Evolutionary conservation across 2,113 vertebrate genomes (phyloP).

Genomic region (Balaeniceps rex): DNA sequence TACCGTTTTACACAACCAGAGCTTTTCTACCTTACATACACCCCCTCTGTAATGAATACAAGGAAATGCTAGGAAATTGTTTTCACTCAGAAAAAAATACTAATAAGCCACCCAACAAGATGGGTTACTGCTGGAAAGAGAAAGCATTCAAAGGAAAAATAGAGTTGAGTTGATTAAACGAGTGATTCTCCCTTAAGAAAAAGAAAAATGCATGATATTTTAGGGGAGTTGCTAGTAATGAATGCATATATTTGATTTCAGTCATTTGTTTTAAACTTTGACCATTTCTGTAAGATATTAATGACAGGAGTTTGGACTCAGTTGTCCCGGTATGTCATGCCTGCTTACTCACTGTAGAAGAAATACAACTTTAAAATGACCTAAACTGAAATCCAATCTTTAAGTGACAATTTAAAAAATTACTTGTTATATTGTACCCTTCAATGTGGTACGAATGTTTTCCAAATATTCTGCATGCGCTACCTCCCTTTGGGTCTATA

Average conservation of each 20-base stretch:
- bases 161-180: background rate
- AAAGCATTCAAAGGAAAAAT: background rate
- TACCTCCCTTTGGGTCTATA: accelerated
- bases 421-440: background rate
- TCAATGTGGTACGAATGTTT: background rate
- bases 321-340: background rate
- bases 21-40: background rate
- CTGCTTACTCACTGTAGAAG: background rate
- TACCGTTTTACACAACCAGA: background rate
- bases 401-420: background rate
- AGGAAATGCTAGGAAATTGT: background rate
- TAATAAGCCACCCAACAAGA: background rate
- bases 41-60: background rate
- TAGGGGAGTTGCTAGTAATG: background rate
- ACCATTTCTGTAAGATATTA: background rate
- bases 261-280: background rate
- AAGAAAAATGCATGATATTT: background rate
- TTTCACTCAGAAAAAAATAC: background rate
- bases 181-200: conserved; percentile 17
- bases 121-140: background rate
- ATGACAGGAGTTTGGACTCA: background rate
- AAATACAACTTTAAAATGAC: background rate
- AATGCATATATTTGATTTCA: background rate
- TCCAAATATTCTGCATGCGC: background rate
- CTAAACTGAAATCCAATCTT: background rate